These are phyloP conservation scores for Heliconius cydno DNA, from an alignment of 2,888 invertebrate species.

Conservation along the genomic window DNA sequence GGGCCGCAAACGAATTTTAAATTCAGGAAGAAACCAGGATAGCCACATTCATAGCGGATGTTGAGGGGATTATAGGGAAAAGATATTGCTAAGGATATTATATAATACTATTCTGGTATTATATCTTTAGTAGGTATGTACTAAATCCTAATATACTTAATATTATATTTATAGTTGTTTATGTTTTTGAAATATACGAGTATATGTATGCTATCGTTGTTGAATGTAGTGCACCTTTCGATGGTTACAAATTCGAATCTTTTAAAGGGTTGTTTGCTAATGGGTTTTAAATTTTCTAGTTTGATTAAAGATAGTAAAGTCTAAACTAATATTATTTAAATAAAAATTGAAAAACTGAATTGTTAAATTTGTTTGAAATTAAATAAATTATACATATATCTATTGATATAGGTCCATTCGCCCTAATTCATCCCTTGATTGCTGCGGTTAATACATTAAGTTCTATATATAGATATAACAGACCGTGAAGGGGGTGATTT, in stretches of 20 bases:
- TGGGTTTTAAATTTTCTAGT: too few species aligned
- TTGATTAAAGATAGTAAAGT: too few species aligned
- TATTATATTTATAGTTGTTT: background rate
- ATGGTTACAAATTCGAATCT: background rate
- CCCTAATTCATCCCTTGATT: slow-evolving; percentile 14
- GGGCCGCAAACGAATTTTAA: slow-evolving; percentile 70
- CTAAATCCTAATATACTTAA: background rate
- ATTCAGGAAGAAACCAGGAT: slow-evolving; percentile 51
- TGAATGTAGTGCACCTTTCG: background rate
- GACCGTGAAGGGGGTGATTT: background rate
- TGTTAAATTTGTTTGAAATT: background rate
- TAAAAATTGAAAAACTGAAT: background rate
- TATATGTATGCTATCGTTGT: background rate
- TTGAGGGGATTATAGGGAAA: slow-evolving; percentile 25
- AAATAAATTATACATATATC: background rate
- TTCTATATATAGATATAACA: slow-evolving; percentile 15
- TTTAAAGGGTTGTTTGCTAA: too few species aligned
- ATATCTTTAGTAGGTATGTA: background rate
- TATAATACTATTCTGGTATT: background rate
- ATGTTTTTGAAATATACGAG: background rate
- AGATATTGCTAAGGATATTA: slow-evolving; percentile 20
- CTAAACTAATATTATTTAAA: too few species aligned
- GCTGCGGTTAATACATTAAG: slow-evolving; percentile 6
- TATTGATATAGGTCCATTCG: background rate
- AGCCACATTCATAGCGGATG: slow-evolving; percentile 30